Conservation (phyloP, 2,797 vertebrate species). For the Eospalax fontanierii region DNA sequence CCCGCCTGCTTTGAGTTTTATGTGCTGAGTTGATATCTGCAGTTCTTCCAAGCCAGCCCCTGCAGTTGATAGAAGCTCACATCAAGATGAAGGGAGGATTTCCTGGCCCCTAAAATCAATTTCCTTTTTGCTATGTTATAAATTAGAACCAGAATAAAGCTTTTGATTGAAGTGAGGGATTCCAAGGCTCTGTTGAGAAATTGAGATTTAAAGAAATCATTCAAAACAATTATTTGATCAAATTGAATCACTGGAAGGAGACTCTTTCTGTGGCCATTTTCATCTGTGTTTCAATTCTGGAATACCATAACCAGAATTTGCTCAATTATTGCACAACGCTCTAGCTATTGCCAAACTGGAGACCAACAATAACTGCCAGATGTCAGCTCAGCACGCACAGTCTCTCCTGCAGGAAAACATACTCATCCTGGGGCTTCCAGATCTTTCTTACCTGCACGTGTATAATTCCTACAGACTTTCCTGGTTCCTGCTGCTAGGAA, state of each 20-base stretch:
- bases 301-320: conserved; percentile 20
- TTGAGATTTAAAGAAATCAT: conserved; percentile 3
- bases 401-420: background rate
- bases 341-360: background rate
- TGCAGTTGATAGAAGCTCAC: background rate
- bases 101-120: background rate
- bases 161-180: background rate
- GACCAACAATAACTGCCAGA: background rate
- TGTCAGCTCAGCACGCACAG: background rate
- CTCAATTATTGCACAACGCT: background rate
- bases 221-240: background rate
- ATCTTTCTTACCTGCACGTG: background rate
- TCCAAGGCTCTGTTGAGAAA: background rate
- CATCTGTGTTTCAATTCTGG: background rate
- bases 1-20: background rate
- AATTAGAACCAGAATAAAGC: conserved; percentile 21
- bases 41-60: background rate
- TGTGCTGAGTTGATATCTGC: background rate
- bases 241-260: background rate
- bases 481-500: background rate
- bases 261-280: background rate
- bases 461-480: background rate
- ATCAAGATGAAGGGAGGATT: background rate
- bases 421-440: background rate
- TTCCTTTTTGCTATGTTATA: background rate